Conservation (phyloP, 2,113 vertebrate species). For the Hydrochoerus hydrochaeris region DNA sequence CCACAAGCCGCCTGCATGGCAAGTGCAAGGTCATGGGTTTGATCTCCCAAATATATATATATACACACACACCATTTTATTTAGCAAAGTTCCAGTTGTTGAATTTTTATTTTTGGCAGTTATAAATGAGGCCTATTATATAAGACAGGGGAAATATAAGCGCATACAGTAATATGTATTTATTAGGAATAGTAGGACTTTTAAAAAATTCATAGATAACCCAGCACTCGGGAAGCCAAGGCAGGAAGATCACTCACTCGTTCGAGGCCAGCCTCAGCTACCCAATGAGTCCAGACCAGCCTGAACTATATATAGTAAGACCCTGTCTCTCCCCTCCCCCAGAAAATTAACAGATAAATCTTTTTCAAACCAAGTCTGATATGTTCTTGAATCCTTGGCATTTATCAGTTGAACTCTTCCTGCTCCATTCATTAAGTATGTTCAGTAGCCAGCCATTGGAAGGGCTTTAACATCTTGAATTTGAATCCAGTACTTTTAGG, state of each 20-base stretch:
- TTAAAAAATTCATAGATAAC: background rate
- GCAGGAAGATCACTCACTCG: background rate
- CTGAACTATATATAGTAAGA: too few relatives aligned
- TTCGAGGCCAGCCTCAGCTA: background rate
- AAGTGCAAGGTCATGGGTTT: too few relatives aligned
- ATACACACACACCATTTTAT: background rate
- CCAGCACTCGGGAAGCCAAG: background rate
- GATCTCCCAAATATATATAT: too few relatives aligned
- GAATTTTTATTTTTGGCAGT: background rate
- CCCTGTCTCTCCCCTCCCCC: too few relatives aligned
- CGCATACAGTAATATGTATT: background rate
- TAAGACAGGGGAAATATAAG: background rate
- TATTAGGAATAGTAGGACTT: background rate
- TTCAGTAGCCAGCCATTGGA: background rate
- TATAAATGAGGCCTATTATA: background rate
- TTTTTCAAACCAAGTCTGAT: conserved; percentile 54
- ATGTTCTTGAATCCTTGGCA: background rate
- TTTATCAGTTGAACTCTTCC: conserved; percentile 45
- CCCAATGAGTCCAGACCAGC: too few relatives aligned
- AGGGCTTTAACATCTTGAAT: background rate
- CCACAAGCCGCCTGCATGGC: too few relatives aligned
- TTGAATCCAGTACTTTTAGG: conserved; percentile 9
- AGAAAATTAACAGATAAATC: background rate
- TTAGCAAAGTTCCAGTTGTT: background rate
- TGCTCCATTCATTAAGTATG: background rate